These are phyloP conservation scores for Drosophila pegasa DNA, from an alignment of 2,888 invertebrate genomes.

Conservation along the genomic window DNA sequence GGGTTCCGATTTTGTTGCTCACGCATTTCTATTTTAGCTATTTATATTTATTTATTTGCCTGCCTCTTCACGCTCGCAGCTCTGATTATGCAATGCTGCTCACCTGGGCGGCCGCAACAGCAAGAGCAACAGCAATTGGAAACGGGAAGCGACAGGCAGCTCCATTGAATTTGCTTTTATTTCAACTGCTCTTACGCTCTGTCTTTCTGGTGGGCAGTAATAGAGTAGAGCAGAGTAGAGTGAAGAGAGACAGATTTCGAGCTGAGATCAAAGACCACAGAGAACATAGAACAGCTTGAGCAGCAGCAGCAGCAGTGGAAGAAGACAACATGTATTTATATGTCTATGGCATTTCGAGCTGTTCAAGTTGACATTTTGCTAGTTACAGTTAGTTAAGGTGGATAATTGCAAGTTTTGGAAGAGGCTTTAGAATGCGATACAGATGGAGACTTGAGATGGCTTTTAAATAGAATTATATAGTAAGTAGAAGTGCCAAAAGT, in stretches of 20 bases:
- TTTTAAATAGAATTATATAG: background rate
- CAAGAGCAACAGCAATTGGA: conserved; percentile 6
- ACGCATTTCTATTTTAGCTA: conserved; percentile 70
- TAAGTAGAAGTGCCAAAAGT: background rate
- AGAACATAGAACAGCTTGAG: background rate
- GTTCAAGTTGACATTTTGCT: conserved; percentile 29
- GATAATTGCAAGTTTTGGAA: conserved; percentile 3
- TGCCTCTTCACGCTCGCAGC: conserved; percentile 35
- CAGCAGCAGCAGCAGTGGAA: background rate
- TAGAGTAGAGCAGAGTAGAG: background rate
- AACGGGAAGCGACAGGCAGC: conserved; percentile 27
- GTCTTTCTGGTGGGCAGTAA: conserved; percentile 34
- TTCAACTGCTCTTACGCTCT: conserved; percentile 1
- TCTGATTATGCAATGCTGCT: conserved; percentile 59
- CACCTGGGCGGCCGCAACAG: conserved; percentile 46
- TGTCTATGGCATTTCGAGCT: conserved; percentile 20
- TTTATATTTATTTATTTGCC: conserved; percentile 68
- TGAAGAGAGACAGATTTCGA: conserved; percentile 2
- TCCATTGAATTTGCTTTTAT: conserved; percentile 15
- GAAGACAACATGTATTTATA: conserved; percentile 40
- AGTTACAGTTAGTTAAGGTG: conserved; percentile 17
- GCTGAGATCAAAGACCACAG: conserved; percentile 45
- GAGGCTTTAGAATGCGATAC: background rate
- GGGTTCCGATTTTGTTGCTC: conserved; percentile 40
- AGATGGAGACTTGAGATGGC: background rate